A percentile compares a stretch with the other conserved stretches of the same genome.
phyloP scores from a whole-genome alignment of 2,797 vertebrate species.

The Ficedula albicollis region DNA sequence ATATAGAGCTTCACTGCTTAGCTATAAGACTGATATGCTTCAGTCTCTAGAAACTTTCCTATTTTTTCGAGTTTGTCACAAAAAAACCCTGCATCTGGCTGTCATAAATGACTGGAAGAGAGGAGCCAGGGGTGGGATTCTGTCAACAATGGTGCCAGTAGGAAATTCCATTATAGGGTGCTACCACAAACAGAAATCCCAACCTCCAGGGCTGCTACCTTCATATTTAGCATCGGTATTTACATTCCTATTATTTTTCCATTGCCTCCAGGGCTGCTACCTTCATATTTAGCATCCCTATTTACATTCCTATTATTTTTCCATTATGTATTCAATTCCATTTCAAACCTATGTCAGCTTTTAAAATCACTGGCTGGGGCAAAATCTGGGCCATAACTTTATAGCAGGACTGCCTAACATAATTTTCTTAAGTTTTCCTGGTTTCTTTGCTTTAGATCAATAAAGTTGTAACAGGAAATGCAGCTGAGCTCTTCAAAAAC shows the following conservation, averaged over 20 bases:
- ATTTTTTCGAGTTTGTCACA: neutral
- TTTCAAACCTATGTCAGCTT: neutral
- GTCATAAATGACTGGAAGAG: neutral
- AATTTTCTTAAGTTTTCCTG: neutral
- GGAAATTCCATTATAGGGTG: neutral
- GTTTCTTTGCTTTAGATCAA: neutral
- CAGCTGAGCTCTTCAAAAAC: neutral
- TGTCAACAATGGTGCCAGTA: neutral
- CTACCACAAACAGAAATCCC: neutral
- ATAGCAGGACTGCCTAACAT: neutral
- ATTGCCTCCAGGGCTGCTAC: neutral
- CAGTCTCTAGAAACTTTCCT: neutral
- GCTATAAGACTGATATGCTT: neutral
- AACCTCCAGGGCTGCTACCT: neutral
- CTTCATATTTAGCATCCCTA: neutral
- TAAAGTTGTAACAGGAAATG: neutral
- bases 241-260: neutral
- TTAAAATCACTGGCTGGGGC: neutral
- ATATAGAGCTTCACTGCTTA: neutral
- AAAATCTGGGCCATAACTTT: neutral
- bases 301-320: neutral
- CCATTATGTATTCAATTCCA: neutral
- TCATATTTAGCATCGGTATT: neutral
- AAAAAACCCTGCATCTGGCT: accelerated
- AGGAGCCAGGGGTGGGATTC: neutral